phyloP scores from a whole-genome alignment of 1,140 invertebrate genomes.

The Atopsyche davidsoni region DNA sequence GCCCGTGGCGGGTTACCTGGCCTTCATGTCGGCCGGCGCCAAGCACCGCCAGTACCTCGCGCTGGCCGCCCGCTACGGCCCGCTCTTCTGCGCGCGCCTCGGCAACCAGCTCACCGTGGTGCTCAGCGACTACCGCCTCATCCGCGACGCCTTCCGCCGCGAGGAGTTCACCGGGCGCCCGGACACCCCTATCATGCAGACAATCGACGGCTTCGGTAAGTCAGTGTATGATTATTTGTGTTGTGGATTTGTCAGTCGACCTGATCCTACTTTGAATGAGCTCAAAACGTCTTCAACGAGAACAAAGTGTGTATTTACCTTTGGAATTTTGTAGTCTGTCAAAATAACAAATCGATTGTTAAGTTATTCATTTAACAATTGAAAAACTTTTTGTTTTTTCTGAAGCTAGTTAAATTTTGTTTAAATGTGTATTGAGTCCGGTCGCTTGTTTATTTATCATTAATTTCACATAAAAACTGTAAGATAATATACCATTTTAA shows the following conservation, averaged over 20 bases:
- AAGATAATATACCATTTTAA: too few species aligned
- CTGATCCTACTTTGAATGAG: neutral
- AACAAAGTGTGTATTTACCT: too few species aligned
- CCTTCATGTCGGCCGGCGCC: conserved; percentile 66
- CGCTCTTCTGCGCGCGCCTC: conserved; percentile 72
- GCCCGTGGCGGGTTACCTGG: conserved; percentile 75
- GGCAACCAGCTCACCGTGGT: conserved; percentile 79
- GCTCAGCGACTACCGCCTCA: conserved; percentile 75
- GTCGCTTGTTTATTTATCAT: too few species aligned
- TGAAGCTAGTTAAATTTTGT: too few species aligned
- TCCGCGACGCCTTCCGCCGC: conserved; percentile 74
- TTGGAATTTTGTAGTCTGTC: too few species aligned
- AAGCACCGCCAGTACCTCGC: conserved; percentile 72
- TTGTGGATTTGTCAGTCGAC: neutral
- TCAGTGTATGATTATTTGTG: conserved; percentile 32
- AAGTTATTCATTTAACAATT: too few species aligned
- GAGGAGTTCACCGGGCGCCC: conserved; percentile 84
- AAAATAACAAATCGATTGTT: too few species aligned
- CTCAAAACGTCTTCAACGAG: too few species aligned
- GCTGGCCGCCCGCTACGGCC: conserved; percentile 69
- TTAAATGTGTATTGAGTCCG: too few species aligned
- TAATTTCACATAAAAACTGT: too few species aligned
- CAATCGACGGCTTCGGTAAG: conserved; percentile 87
- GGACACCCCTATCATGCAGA: conserved; percentile 73
- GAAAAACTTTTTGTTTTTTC: too few species aligned